phyloP scores from a whole-genome alignment of 2,113 vertebrate species.

The Colius striatus region DNA sequence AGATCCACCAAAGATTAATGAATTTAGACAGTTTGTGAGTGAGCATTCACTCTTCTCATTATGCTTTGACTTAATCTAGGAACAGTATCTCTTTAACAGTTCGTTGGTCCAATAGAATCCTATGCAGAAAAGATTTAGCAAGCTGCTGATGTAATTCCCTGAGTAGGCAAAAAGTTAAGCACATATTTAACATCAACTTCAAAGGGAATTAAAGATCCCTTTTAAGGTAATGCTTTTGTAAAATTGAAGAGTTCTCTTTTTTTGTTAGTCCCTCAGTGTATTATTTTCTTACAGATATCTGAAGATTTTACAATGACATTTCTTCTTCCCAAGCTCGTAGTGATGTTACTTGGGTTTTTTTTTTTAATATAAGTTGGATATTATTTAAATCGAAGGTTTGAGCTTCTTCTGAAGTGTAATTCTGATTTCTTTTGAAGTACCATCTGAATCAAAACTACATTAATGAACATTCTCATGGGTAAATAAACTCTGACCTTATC shows the following conservation, averaged over 20 bases:
- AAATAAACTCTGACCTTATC: constrained; percentile 55
- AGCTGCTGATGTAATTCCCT: not conserved
- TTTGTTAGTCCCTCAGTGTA: not conserved
- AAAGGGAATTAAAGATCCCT: constrained; percentile 20
- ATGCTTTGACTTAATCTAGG: not conserved
- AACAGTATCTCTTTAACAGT: not conserved
- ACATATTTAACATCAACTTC: constrained; percentile 7
- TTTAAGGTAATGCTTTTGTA: not conserved
- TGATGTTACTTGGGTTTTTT: not conserved
- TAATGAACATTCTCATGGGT: constrained; percentile 19
- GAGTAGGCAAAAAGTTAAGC: not conserved
- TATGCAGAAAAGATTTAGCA: not conserved
- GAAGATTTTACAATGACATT: not conserved
- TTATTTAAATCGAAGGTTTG: constrained; percentile 28
- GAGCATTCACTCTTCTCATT: not conserved
- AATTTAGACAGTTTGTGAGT: not conserved
- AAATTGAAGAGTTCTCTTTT: not conserved
- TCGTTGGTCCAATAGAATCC: not conserved
- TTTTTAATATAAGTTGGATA: not conserved
- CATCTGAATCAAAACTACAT: not conserved
- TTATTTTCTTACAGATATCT: constrained; percentile 9
- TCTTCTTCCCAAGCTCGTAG: not conserved
- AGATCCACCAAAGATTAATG: not conserved
- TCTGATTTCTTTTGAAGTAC: constrained; percentile 11
- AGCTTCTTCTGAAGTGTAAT: not conserved